A percentile compares a stretch with the other conserved stretches of the same genome.
phyloP scores from a whole-genome alignment of 2,888 invertebrate species.

The Mythimna ferrago region DNA sequence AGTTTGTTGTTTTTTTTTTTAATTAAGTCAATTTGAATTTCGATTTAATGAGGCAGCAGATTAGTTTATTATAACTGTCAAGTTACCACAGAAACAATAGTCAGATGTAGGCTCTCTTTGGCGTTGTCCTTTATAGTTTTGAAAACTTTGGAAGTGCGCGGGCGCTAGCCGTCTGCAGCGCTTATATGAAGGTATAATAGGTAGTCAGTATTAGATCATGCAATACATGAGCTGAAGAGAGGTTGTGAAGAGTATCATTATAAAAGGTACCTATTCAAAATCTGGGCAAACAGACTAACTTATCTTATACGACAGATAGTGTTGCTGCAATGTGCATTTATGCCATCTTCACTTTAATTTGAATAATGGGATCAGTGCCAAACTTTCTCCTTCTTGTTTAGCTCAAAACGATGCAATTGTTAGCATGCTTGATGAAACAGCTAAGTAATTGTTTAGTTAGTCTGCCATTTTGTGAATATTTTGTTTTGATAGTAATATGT shows the following conservation, averaged over 20 bases:
- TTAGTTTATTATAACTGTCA: constrained; percentile 85
- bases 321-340: constrained; percentile 90
- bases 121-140: constrained; percentile 79
- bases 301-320: constrained; percentile 81
- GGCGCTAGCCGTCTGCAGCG: constrained; percentile 63
- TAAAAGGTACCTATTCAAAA: constrained; percentile 90
- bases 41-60: constrained; percentile 87
- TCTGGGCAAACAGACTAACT: constrained; percentile 89
- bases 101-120: constrained; percentile 88
- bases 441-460: constrained; percentile 90
- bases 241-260: constrained; percentile 89
- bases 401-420: constrained; percentile 90
- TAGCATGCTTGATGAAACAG: constrained; percentile 89
- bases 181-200: constrained; percentile 65
- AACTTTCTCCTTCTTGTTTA: constrained; percentile 90
- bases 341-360: constrained; percentile 87
- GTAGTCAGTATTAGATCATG: constrained; percentile 86
- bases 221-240: constrained; percentile 87
- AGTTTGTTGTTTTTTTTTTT: constrained; percentile 87
- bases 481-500: constrained; percentile 91
- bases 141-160: constrained; percentile 72
- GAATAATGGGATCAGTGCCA: constrained; percentile 90
- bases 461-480: constrained; percentile 91
- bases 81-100: constrained; percentile 89
- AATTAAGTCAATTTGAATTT: constrained; percentile 88